A percentile compares a stretch with the other conserved stretches of the same genome.
Conservation (phyloP, 2,888 invertebrate genomes). For the Polylopha cassiicola region DNA sequence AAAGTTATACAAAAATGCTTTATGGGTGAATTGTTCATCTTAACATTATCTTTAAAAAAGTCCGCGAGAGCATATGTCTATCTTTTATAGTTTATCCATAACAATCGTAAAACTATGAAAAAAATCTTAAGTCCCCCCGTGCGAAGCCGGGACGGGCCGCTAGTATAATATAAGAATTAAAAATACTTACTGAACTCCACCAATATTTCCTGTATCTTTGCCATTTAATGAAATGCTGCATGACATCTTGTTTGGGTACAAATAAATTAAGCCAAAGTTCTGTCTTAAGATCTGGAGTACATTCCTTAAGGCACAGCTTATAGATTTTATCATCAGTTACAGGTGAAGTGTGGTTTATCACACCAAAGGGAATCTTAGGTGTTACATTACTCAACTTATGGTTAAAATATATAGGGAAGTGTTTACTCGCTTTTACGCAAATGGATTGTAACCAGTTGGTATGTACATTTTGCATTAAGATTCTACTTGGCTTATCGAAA, state of each 20-base stretch:
- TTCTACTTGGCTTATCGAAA: conserved; percentile 45
- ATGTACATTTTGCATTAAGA: conserved; percentile 55
- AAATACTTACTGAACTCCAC: conserved; percentile 86
- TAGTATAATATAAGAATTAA: conserved; percentile 3
- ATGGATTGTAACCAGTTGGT: conserved; percentile 54
- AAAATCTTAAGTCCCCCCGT: no score
- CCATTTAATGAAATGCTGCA: conserved; percentile 84
- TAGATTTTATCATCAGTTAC: conserved; percentile 29
- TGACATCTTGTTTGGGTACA: conserved; percentile 64
- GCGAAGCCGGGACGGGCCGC: no score
- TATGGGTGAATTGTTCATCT: no score
- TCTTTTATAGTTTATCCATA: no score
- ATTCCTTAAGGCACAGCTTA: conserved; percentile 31
- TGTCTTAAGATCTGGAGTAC: conserved; percentile 30
- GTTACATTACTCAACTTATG: conserved; percentile 22
- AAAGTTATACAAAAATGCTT: no score
- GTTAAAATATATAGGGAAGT: conserved; percentile 47
- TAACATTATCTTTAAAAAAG: no score
- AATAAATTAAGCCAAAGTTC: conserved; percentile 57
- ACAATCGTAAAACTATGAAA: no score
- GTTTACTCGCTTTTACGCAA: conserved; percentile 46
- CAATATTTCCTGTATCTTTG: conserved; percentile 88
- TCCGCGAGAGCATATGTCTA: no score
- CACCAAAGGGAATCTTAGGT: conserved; percentile 37
- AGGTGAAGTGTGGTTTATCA: conserved; percentile 32